Percentiles rank a stretch among this genome's conserved stretches.
Conservation (phyloP, 2,797 vertebrate species). For the Protonibea diacanthus region DNA sequence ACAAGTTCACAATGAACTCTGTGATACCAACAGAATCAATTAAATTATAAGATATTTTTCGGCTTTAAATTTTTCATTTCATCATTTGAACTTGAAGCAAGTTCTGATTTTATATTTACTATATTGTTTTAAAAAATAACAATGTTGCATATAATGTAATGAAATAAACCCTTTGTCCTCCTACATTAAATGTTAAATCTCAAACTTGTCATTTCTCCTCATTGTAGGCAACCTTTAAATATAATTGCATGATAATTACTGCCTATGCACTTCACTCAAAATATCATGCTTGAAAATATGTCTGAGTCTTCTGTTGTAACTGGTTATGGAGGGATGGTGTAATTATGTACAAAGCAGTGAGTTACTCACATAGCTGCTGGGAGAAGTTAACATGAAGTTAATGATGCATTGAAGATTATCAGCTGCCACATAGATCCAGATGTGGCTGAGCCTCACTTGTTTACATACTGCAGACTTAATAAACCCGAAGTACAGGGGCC, state of each 20-base stretch:
- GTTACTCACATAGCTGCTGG: background rate
- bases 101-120: background rate
- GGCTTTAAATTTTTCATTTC: too few relatives aligned
- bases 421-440: background rate
- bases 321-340: background rate
- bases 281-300: background rate
- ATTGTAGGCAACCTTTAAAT: background rate
- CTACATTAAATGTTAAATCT: background rate
- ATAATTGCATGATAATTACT: background rate
- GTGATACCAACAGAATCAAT: slow-evolving; percentile 27
- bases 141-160: background rate
- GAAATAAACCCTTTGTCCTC: background rate
- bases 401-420: background rate
- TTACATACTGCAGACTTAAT: background rate
- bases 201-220: background rate
- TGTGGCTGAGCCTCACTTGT: background rate
- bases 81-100: too few relatives aligned
- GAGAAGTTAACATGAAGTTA: background rate
- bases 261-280: background rate
- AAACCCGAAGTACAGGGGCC: background rate
- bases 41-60: background rate
- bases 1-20: slow-evolving; percentile 46
- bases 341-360: background rate
- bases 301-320: background rate
- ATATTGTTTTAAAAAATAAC: background rate